Conservation (phyloP, 2,888 invertebrate species). For the Timema cristinae region DNA sequence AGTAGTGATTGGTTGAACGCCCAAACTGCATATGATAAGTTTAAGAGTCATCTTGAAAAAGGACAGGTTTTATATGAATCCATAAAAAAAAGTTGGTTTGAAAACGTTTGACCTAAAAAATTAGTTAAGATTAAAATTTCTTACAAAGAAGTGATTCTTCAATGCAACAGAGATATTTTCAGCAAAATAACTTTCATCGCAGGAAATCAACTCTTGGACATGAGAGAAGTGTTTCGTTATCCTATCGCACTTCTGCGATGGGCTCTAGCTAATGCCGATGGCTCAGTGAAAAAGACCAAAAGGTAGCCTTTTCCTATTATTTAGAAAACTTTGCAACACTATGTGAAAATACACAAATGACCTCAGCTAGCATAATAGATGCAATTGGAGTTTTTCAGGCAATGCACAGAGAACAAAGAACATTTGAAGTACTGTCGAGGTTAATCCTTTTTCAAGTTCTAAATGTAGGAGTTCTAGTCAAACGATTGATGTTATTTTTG, state of each 20-base stretch:
- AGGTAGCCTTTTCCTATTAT: not conserved
- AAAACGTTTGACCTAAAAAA: not conserved
- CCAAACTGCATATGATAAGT: not conserved
- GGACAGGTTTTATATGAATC: not conserved
- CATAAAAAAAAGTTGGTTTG: conserved; percentile 5
- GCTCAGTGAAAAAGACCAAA: conserved; percentile 6
- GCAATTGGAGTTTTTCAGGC: not conserved
- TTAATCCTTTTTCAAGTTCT: not conserved
- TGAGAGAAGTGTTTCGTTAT: not conserved
- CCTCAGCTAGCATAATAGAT: conserved; percentile 5
- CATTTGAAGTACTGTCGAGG: not conserved
- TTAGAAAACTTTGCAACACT: not conserved
- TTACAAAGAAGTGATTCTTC: conserved; percentile 4
- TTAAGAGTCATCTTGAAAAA: not conserved
- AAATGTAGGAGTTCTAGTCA: conserved; percentile 7
- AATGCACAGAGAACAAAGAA: conserved; percentile 1
- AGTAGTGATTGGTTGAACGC: not conserved
- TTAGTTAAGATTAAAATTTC: not conserved
- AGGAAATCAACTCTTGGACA: not conserved
- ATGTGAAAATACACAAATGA: not conserved
- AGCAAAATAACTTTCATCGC: conserved; percentile 13
- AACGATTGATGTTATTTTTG: not conserved
- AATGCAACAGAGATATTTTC: not conserved
- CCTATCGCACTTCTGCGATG: not conserved
- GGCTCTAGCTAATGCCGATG: not conserved